A percentile compares a stretch with the other conserved stretches of the same genome.
Evolutionary conservation across 2,888 invertebrate genomes (phyloP).

Genomic region (Thyatira batis): DNA sequence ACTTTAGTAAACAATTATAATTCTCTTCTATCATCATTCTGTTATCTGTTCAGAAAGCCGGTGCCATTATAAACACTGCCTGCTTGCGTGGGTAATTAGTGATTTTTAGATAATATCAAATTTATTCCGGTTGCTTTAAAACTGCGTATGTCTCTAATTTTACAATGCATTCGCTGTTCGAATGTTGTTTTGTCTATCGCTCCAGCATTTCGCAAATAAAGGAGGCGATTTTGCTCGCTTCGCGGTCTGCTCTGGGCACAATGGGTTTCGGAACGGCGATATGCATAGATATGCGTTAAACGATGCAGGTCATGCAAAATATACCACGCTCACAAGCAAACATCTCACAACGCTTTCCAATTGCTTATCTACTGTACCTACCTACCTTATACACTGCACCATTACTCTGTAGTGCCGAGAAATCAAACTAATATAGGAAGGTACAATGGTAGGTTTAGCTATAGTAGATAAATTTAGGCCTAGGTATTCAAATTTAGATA

Average conservation of each 20-base stretch:
- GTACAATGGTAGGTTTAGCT: no score
- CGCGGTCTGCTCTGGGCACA: conserved; percentile 70
- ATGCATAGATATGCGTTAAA: conserved; percentile 73
- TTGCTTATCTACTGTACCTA: conserved; percentile 29
- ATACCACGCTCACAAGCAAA: conserved; percentile 49
- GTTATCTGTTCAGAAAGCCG: no score
- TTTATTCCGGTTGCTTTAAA: no score
- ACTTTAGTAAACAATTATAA: no score
- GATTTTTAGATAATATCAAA: no score
- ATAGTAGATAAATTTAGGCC: no score
- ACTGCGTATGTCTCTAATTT: no score
- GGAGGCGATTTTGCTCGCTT: conserved; percentile 74
- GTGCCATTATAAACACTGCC: neutral
- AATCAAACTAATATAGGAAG: no score
- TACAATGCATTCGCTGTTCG: neutral
- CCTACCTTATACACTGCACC: neutral
- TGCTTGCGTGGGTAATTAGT: no score
- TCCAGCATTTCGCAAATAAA: conserved; percentile 65
- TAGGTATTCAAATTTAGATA: no score
- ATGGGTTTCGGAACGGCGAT: conserved; percentile 68
- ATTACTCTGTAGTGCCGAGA: no score
- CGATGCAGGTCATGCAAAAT: conserved; percentile 67
- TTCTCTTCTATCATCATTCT: no score
- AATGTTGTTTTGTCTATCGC: conserved; percentile 42
- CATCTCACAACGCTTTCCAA: conserved; percentile 60